Evolutionary conservation across 2,888 invertebrate genomes (phyloP), one percentile per base, ranked within the genome.

Genomic region (Caenorhabditis drosophilae): DNA sequence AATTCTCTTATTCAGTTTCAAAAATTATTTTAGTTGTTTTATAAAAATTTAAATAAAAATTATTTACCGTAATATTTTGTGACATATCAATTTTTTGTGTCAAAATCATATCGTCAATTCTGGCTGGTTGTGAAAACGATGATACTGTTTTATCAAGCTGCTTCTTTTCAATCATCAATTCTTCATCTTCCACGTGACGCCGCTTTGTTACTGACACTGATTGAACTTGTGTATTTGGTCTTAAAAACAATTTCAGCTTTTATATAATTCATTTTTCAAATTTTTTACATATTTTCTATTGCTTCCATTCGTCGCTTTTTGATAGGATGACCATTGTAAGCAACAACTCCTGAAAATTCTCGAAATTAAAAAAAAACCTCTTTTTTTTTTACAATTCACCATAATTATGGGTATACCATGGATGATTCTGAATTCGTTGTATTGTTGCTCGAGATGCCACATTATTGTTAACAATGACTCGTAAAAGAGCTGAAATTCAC

Each of bases 81-180:
- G 60, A 60, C 52, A 67, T 46, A 31, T 62, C 59, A 11, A 75
- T 61, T 46, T 76, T 70, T 44, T 75, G 63, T 9, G 68, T 60
- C 16, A 92, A 86, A 78, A 93, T 86, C 82, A 93, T 87, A 86
- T 92, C 90, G 78, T 92, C 92, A 62, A 91, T 87, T 76, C 89
- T 89, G 35, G 89, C 89, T 1, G 94, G 93, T 85, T 94, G 94
- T 27, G 94, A 93, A 87, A 91, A 92, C 81, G 73, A 69, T 1
- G 57, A 50, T 22, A 58, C 35, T 81, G 51, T 48, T n/a, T 38
- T 27, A 16, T 41, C 47, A 12, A 44, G 4, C 6, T 22, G 18
- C 11, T 18, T 7, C 11, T 44, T 22, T 4, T 25, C 18, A 34
- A 4, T 46, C 6, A 4, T 7, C 22, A 4, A 6, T 6, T 46